Conservation (phyloP, 2,888 invertebrate species). For the Mactromeris polynyma region DNA sequence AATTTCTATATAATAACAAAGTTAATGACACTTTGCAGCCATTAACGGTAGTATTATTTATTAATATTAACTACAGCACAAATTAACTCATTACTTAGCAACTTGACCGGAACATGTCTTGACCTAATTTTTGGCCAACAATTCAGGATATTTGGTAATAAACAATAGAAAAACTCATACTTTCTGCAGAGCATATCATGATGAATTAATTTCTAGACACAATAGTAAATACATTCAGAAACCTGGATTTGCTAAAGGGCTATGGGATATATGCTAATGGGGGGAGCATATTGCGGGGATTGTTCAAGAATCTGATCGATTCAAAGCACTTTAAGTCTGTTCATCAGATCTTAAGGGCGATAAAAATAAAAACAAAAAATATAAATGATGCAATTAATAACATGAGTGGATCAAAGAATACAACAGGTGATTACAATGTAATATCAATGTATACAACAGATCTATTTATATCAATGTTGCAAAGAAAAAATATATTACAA, state of each 20-base stretch:
- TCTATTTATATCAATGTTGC: constrained; percentile 54
- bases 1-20: too few relatives aligned
- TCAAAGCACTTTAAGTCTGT: not conserved
- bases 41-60: too few relatives aligned
- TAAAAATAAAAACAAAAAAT: constrained; percentile 1
- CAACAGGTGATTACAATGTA: constrained; percentile 21
- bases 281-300: not conserved
- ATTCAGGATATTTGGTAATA: not conserved
- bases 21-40: too few relatives aligned
- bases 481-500: constrained; percentile 71
- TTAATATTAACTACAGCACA: too few relatives aligned
- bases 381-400: not conserved
- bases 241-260: not conserved
- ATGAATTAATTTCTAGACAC: not conserved
- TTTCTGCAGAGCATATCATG: not conserved
- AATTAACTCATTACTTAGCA: too few relatives aligned
- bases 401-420: constrained; percentile 1
- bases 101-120: too few relatives aligned
- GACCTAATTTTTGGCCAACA: too few relatives aligned
- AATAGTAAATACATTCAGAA: not conserved
- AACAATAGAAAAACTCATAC: not conserved
- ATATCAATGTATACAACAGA: constrained; percentile 53
- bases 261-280: not conserved
- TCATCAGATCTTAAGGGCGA: not conserved
- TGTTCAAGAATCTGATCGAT: not conserved